Conservation (phyloP, 2,797 vertebrate species). For the Lagocephalus sceleratus region DNA sequence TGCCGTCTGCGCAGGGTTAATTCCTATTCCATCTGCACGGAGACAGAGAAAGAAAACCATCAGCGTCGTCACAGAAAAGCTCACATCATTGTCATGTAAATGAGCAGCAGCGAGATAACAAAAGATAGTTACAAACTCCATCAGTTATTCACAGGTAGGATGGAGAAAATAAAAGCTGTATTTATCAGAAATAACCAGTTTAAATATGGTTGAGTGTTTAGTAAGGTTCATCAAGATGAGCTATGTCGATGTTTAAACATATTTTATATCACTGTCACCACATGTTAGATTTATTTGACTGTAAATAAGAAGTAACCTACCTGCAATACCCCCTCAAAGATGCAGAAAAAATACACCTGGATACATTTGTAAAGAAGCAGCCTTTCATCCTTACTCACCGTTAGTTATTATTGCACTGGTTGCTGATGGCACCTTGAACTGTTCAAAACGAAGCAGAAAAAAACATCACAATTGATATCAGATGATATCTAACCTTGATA, state of each 20-base stretch:
- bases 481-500: not conserved
- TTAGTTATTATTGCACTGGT: conserved; percentile 98
- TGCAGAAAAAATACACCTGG: too few relatives aligned
- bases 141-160: conserved; percentile 11
- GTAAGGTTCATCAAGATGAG: too few relatives aligned
- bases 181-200: too few relatives aligned
- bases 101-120: conserved; percentile 5
- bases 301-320: not conserved
- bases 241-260: too few relatives aligned
- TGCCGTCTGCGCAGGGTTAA: conserved; percentile 96
- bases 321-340: too few relatives aligned
- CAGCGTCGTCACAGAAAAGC: too few relatives aligned
- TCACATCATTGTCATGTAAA: conserved; percentile 20
- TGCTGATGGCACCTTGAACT: conserved; percentile 97
- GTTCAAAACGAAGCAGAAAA: conserved; percentile 40
- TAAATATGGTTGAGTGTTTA: too few relatives aligned
- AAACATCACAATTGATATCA: not conserved
- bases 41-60: conserved; percentile 11
- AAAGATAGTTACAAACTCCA: conserved; percentile 12
- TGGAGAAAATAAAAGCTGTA: conserved; percentile 21
- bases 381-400: conserved; percentile 76
- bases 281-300: not conserved
- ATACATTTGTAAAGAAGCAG: not conserved
- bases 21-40: conserved; percentile 92
- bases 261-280: too few relatives aligned